phyloP scores from a whole-genome alignment of 2,797 vertebrate genomes.

The Lophotriccus pileatus region DNA sequence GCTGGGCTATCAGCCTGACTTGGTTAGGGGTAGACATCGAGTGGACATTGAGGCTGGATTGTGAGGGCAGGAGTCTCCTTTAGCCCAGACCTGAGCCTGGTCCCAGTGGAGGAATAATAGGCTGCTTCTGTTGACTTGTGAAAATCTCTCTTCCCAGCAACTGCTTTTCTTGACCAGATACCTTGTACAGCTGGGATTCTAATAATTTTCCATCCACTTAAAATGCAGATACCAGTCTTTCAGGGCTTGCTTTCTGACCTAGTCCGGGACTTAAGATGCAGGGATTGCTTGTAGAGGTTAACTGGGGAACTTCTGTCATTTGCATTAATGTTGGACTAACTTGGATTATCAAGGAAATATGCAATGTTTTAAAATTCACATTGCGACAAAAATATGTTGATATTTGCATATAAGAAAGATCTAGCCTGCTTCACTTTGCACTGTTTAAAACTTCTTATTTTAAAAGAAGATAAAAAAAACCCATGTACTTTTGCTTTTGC shows the following conservation, averaged over 20 bases:
- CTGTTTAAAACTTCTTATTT: neutral
- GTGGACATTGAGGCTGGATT: neutral
- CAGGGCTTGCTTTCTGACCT: neutral
- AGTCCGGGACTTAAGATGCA: neutral
- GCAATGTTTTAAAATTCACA: neutral
- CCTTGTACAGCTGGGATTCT: neutral
- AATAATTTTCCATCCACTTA: neutral
- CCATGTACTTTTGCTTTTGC: neutral
- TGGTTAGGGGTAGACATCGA: neutral
- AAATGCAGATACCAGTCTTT: neutral
- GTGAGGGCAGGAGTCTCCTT: neutral
- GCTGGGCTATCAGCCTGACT: neutral
- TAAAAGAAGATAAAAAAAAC: neutral
- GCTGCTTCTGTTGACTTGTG: neutral
- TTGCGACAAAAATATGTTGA: neutral
- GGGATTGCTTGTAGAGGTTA: neutral
- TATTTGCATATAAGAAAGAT: neutral
- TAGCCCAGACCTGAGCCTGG: neutral
- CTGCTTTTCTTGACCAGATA: neutral
- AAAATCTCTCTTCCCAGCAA: neutral
- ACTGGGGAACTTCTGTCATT: neutral
- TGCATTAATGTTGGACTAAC: neutral
- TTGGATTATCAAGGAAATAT: neutral
- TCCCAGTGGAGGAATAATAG: fast-evolving
- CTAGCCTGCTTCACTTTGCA: neutral